These are phyloP conservation scores for Meriones psammophilus DNA, from an alignment of 2,797 vertebrate genomes.

Conservation along the genomic window DNA sequence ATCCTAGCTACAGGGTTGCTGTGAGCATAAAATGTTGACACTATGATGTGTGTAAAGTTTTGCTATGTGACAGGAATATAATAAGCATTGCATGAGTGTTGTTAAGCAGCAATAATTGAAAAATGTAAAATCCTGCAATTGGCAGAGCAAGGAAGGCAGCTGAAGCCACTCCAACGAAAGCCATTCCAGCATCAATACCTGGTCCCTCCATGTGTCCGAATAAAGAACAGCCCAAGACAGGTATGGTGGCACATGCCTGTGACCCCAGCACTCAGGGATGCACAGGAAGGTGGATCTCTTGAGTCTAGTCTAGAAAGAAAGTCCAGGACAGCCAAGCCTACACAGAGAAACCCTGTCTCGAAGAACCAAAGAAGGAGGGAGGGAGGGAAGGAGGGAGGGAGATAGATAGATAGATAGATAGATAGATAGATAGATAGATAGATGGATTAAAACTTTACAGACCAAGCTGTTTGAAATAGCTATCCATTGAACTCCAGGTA, in stretches of 20 bases:
- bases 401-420: no score
- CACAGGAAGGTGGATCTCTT: no score
- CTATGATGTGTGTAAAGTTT: neutral
- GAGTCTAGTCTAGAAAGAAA: no score
- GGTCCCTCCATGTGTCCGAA: neutral
- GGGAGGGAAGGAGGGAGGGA: no score
- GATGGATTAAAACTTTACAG: slow-evolving; percentile 70
- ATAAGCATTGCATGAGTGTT: neutral
- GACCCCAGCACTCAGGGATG: no score
- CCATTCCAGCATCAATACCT: neutral
- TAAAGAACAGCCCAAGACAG: neutral
- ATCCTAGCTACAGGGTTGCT: neutral
- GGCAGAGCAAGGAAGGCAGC: neutral
- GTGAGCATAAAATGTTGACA: neutral
- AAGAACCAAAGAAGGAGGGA: no score
- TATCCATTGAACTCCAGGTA: slow-evolving; percentile 96
- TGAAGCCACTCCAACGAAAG: neutral
- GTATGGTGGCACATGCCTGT: no score
- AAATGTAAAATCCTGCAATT: neutral
- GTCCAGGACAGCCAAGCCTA: no score
- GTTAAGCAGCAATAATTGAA: neutral
- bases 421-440: no score
- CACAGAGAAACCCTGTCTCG: no score
- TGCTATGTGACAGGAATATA: neutral
- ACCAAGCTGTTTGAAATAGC: slow-evolving; percentile 96